Base-by-base conservation (phyloP, 35 echinoderm and acorn worm genomes). In the Stichopus chloronotus region DNA sequence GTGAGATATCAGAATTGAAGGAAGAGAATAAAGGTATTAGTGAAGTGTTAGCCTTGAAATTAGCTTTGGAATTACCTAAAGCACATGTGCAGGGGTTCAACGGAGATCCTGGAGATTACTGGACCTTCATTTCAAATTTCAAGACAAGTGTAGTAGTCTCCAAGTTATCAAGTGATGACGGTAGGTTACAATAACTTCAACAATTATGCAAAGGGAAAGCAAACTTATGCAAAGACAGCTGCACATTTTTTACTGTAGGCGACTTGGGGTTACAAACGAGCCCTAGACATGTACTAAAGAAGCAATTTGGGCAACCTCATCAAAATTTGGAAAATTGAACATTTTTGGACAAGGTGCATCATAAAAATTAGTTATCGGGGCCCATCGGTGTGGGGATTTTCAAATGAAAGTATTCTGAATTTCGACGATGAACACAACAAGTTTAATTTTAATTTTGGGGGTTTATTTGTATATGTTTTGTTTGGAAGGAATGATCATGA, bases 141-240 rank as follows among this genome's bases (percentile, higher is more conserved):
- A 58, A 91, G 53, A 91, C 89, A 77, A 91, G 79, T 91, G 89
- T 91, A 54, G 89, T 74, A 30, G n/a, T n/a, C n/a, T 78, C 23
- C 25, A 78, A 91, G 19, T 12, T 91, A 77, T 55, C 69, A 68
- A 91, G 4, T 58, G 55, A 91, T 9, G 68, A 53, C 22, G 74
- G 58, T 17, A 91, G 7, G 68, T 24, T 91, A 5, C 55, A 79
- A 52, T 91, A 91, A 52, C 56, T 91, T 8, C 58, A 78, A 9
- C 89, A 91, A 55, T 53, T 91, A 8, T 91, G 74, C 19, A 91
- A 91, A 58, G 89, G 89, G 2, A 91, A 76, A 16, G 89, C 89
- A 17, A 72, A 55, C 6, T 20, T 22, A 55, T 91, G 89, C 20
- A 91, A 78, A 4, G 89, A 91, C 2, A 91, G 89, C 21, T 91